Conservation (phyloP, 2,888 invertebrate genomes). For the Sacculina carcini region DNA sequence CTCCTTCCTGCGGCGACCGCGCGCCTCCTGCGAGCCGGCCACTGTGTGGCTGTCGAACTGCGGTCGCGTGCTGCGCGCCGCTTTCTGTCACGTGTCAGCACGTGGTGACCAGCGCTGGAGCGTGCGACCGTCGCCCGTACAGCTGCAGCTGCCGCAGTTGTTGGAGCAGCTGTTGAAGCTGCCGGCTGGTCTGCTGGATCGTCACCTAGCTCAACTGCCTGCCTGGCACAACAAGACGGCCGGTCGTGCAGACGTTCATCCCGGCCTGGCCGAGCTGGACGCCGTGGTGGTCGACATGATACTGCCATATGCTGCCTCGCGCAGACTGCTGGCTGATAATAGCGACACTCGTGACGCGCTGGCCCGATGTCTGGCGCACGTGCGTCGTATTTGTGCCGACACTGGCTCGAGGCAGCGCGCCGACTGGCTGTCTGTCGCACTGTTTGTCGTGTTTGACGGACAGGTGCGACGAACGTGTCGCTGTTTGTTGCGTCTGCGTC, state of each 20-base stretch:
- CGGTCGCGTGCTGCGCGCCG: not conserved
- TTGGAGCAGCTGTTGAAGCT: slow-evolving; percentile 1
- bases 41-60: not conserved
- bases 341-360: no score
- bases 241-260: no score
- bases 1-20: not conserved
- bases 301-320: not conserved
- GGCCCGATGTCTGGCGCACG: no score
- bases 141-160: not conserved
- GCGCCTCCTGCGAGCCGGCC: not conserved
- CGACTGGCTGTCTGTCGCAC: no score
- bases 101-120: not conserved
- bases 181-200: no score
- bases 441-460: no score
- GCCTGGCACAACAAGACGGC: no score
- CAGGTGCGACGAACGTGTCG: not conserved
- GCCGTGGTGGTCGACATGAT: not conserved
- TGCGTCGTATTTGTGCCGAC: no score
- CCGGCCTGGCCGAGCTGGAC: not conserved
- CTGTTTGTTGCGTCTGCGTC: not conserved
- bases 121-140: not conserved
- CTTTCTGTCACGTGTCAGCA: not conserved
- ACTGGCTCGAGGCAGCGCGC: no score
- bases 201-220: no score
- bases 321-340: not conserved